A percentile compares a stretch with the other conserved stretches of the same genome.
Evolutionary conservation across 2,113 vertebrate species (phyloP).

Genomic region (Callithrix jacchus): DNA sequence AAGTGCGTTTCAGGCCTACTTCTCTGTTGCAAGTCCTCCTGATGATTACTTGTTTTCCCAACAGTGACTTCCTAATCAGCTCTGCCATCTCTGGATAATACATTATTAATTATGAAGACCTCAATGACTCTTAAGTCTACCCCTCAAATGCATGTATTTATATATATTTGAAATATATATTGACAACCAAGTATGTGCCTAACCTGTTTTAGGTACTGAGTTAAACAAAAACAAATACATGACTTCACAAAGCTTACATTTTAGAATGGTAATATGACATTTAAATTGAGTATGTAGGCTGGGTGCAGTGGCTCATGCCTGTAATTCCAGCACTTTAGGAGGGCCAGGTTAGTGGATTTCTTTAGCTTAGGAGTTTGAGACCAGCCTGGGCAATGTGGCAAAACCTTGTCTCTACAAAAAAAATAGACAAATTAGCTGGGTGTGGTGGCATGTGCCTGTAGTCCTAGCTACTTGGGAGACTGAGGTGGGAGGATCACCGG

Average conservation of each 20-base stretch:
- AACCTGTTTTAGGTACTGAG: neutral
- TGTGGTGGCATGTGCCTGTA: no score
- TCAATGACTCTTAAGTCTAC: neutral
- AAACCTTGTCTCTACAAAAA: no score
- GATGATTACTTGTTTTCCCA: neutral
- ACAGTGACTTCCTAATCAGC: neutral
- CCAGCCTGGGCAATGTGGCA: no score
- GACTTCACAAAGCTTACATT: neutral
- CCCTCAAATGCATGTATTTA: neutral
- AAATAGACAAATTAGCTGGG: no score
- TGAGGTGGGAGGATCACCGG: no score
- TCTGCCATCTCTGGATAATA: neutral
- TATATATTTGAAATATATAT: neutral
- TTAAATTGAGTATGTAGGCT: neutral
- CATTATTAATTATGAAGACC: neutral
- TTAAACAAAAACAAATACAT: neutral
- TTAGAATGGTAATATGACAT: neutral
- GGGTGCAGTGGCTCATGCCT: no score
- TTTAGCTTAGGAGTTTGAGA: no score
- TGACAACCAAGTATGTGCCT: neutral
- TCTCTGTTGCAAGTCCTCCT: neutral
- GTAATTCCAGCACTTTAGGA: no score
- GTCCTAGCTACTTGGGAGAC: no score
- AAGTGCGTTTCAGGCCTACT: no score
- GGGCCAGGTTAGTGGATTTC: no score